Base-by-base conservation (phyloP, 1,140 invertebrate species). In the Saccostrea echinata region DNA sequence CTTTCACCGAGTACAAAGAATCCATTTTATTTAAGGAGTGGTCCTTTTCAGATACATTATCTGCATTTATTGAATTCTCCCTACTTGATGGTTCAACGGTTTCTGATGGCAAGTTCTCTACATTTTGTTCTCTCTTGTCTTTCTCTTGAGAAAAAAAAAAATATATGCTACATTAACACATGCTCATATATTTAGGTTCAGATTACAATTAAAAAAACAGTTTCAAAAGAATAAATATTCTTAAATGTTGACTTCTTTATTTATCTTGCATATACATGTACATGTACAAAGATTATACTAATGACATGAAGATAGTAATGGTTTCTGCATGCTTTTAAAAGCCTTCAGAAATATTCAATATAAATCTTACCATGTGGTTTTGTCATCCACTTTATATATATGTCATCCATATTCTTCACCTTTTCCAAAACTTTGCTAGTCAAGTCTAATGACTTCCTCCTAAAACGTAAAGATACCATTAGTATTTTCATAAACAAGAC, bases 401-500 rank as follows among this genome's bases (percentile, higher is more conserved):
- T 71, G 81, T 90, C 90, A 84, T 89, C 90, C 84, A 88, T 88
- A 57, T 90, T 84, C 33, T 90, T 88, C 21, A 90, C 76, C 27
- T 57, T 80, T 64, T 89, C 82, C 6, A 30, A 9, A 16, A 90
- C 82, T 35, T 16, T 35, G n/a, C 61, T 71, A 12, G 61, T 43
- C 30, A 52, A 16, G 21, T 86, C 43, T 53, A 90, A 33, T 21
- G 12, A 16, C 86, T 90, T 90, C 21, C 86, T 86, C 84, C 61
- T 89, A 53, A 12, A 84, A 76, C 16, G 3, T 30, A 30, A 68
- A 61, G n/a, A 61, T 18, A 61, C 18, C n/a, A 61, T n/a, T 61
- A 61, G 18, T 21, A 61, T 21, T 21, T 21, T 1, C 1, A 61
- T 2, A 21, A 61, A 61, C 0, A 57, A 18, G 55, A 43, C 43